A percentile compares a stretch with the other conserved stretches of the same genome.
These are phyloP conservation scores for Acrocephalus arundinaceus DNA, from an alignment of 2,113 vertebrate genomes.

Conservation along the genomic window DNA sequence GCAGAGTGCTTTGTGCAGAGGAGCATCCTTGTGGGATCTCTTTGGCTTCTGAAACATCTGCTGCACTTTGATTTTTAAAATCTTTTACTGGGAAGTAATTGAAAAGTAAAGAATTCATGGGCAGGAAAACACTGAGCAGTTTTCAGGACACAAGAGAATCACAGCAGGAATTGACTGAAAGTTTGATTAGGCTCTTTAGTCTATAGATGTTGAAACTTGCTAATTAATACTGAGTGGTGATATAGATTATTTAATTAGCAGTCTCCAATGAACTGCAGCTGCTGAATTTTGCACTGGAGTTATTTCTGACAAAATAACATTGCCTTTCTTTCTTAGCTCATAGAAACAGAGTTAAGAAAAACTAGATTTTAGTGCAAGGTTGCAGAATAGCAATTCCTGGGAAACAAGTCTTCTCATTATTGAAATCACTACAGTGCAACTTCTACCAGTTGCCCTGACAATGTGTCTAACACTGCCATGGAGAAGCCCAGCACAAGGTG, in stretches of 20 bases:
- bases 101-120: background rate
- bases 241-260: constrained; percentile 1
- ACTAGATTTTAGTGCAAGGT: background rate
- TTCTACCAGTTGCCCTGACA: background rate
- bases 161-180: background rate
- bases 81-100: background rate
- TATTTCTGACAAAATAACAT: background rate
- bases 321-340: background rate
- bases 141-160: background rate
- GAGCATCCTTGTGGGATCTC: background rate
- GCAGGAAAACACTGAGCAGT: background rate
- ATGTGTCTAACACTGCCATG: background rate
- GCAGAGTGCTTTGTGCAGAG: background rate
- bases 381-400: background rate
- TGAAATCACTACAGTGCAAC: background rate
- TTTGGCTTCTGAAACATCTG: background rate
- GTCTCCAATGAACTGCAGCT: background rate
- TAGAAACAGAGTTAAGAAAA: background rate
- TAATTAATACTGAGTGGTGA: constrained; percentile 5
- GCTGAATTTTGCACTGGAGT: background rate
- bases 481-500: background rate
- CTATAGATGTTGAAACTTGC: background rate
- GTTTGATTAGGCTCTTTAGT: background rate
- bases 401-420: constrained; percentile 3
- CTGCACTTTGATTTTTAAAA: background rate